A percentile compares a stretch with the other conserved stretches of the same genome.
These are phyloP conservation scores for Megaptera novaeangliae DNA, from an alignment of 2,113 vertebrate genomes.

Conservation along the genomic window DNA sequence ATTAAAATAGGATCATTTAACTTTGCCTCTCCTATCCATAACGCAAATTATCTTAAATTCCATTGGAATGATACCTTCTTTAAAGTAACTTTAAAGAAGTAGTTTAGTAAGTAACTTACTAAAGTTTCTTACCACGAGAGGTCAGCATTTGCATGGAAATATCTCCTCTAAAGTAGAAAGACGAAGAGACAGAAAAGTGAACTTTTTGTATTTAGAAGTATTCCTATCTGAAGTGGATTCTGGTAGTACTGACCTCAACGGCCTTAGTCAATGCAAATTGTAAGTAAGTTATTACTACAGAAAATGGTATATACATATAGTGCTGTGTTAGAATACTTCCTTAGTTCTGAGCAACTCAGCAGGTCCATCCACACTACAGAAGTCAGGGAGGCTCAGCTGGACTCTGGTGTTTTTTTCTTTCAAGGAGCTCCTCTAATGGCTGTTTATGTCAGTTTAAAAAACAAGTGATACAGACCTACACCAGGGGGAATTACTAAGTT, in stretches of 20 bases:
- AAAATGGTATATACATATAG: background rate
- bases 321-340: background rate
- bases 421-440: background rate
- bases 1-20: conserved; percentile 36
- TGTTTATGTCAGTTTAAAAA: background rate
- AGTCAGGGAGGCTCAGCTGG: background rate
- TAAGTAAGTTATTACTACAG: background rate
- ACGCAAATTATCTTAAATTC: background rate
- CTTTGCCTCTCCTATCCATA: background rate
- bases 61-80: background rate
- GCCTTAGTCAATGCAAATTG: background rate
- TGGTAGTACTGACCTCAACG: background rate
- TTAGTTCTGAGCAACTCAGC: background rate
- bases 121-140: conserved; percentile 65
- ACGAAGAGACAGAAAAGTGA: background rate
- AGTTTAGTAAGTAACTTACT: no score
- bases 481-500: background rate
- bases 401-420: background rate
- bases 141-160: conserved; percentile 70
- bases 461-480: background rate
- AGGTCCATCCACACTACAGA: fast-evolving
- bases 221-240: background rate
- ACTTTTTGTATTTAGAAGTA: background rate
- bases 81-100: conserved; percentile 27
- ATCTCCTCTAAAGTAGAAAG: background rate